A percentile compares a stretch with the other conserved stretches of the same genome.
Evolutionary conservation across 1,140 invertebrate species (phyloP).

Genomic region (Contarinia nasturtii): DNA sequence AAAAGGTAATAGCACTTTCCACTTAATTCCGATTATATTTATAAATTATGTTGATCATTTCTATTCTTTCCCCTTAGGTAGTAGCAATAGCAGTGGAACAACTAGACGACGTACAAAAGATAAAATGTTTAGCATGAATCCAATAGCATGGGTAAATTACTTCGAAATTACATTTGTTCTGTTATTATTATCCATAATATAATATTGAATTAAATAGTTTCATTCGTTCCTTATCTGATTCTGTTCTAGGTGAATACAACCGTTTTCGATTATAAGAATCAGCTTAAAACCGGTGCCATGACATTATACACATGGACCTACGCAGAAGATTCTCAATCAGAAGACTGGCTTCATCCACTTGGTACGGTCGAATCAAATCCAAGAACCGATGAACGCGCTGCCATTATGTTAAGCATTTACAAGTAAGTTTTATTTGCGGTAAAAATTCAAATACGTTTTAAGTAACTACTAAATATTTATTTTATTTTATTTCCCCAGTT

Average conservation of each 20-base stretch:
- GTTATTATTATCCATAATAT: no score
- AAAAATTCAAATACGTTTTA: background rate
- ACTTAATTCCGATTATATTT: no score
- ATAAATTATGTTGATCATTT: no score
- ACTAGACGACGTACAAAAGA: slow-evolving; percentile 29
- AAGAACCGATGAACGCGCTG: slow-evolving; percentile 54
- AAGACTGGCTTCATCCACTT: slow-evolving; percentile 69
- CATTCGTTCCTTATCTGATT: no score
- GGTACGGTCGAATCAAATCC: slow-evolving; percentile 77
- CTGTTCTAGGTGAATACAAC: slow-evolving; percentile 84
- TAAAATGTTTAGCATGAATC: slow-evolving; percentile 54
- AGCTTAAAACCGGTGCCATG: slow-evolving; percentile 63
- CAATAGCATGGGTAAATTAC: slow-evolving; percentile 81
- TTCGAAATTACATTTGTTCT: no score
- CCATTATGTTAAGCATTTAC: slow-evolving; percentile 64
- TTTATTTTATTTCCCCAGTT: slow-evolving; percentile 26
- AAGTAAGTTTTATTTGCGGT: slow-evolving; percentile 28
- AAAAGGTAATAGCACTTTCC: no score
- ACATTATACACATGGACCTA: slow-evolving; percentile 84
- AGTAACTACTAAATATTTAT: slow-evolving; percentile 1
- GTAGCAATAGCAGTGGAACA: slow-evolving; percentile 21
- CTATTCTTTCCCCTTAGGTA: no score
- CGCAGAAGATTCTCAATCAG: slow-evolving; percentile 69
- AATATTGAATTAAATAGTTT: no score
- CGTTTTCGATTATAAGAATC: slow-evolving; percentile 82